Conservation (phyloP, 2,797 vertebrate genomes). For the Ceryle rudis region DNA sequence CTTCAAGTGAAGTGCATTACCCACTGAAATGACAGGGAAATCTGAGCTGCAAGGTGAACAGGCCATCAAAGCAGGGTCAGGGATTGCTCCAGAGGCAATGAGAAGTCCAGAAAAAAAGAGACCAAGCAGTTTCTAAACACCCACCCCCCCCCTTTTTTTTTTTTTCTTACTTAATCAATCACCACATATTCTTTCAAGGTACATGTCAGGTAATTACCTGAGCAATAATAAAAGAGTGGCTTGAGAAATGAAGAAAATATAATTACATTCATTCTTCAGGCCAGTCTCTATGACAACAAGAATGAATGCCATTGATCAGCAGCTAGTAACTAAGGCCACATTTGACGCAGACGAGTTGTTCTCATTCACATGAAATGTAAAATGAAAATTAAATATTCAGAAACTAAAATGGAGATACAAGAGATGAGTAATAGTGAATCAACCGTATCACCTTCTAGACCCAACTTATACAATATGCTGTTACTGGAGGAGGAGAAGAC, state of each 20-base stretch:
- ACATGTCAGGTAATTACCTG: conserved; percentile 68
- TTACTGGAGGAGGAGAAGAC: background rate
- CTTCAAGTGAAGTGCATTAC: rapidly evolving
- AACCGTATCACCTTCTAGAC: background rate
- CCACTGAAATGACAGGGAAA: background rate
- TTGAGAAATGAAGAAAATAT: conserved; percentile 67
- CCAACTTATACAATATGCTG: background rate
- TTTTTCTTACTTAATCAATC: conserved; percentile 41
- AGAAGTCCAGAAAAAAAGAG: background rate
- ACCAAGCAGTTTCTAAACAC: background rate
- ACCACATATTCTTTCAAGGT: conserved; percentile 51
- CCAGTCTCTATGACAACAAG: conserved; percentile 68
- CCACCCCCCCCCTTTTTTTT: background rate
- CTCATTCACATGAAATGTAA: conserved; percentile 62
- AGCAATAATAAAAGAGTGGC: conserved; percentile 67
- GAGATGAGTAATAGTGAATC: background rate
- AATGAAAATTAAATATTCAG: conserved; percentile 46
- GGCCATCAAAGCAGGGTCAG: background rate
- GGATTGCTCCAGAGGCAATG: background rate
- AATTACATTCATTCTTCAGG: conserved; percentile 65
- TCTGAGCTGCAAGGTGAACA: background rate
- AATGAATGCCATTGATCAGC: conserved; percentile 67
- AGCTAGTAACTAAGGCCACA: conserved; percentile 37
- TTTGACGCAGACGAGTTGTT: conserved; percentile 24
- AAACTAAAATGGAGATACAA: conserved; percentile 6